Conservation (phyloP, 1,140 invertebrate genomes). For the Aphidius gifuensis region DNA sequence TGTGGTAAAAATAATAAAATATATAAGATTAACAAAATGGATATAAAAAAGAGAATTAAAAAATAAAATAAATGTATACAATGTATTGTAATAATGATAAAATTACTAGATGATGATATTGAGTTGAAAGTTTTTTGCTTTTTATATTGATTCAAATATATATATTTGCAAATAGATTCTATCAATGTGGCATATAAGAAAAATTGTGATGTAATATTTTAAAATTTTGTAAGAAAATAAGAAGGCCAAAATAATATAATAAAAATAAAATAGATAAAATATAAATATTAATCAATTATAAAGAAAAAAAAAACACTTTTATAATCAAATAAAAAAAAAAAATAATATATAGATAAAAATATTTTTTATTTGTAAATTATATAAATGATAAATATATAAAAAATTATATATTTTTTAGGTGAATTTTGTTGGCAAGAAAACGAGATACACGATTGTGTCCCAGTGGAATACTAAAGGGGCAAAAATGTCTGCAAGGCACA, state of each 20-base stretch:
- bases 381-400: background rate
- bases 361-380: too few relatives aligned
- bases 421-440: too few relatives aligned
- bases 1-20: background rate
- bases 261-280: too few relatives aligned
- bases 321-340: background rate
- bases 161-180: background rate
- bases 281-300: too few relatives aligned
- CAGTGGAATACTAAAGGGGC: slow-evolving; percentile 16
- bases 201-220: background rate
- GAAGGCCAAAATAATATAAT: too few relatives aligned
- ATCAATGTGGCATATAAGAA: background rate
- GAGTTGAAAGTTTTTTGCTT: too few relatives aligned
- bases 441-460: too few relatives aligned
- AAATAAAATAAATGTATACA: slow-evolving; percentile 1
- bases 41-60: background rate
- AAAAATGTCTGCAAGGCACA: slow-evolving; percentile 34
- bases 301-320: background rate
- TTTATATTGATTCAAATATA: too few relatives aligned
- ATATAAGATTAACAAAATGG: slow-evolving; percentile 5
- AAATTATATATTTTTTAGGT: too few relatives aligned
- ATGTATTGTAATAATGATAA: slow-evolving; percentile 16
- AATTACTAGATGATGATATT: background rate
- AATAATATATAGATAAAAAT: too few relatives aligned
- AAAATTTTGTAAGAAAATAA: background rate